Percentiles rank a stretch among this genome's conserved stretches.
Evolutionary conservation across 2,797 vertebrate genomes (phyloP).

Genomic region (Halcyon smyrnensis): DNA sequence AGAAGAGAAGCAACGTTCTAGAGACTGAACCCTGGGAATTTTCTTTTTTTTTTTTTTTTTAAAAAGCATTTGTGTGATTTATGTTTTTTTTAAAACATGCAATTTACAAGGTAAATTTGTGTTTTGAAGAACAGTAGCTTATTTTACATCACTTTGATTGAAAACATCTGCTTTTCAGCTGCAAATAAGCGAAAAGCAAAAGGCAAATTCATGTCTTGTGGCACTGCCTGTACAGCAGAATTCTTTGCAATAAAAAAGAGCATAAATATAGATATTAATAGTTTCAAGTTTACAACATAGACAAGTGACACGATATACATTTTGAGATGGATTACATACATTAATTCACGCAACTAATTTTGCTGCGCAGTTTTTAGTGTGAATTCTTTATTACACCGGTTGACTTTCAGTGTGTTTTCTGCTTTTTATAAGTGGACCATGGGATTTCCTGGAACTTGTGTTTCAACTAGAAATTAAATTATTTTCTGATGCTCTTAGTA

Average conservation of each 20-base stretch:
- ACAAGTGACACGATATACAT: neutral
- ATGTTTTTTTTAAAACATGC: neutral
- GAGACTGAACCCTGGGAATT: neutral
- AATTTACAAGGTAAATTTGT: conserved; percentile 1
- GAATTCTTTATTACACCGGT: neutral
- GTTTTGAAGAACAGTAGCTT: neutral
- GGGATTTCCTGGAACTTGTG: conserved; percentile 13
- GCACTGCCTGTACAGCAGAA: neutral
- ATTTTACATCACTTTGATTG: conserved; percentile 6
- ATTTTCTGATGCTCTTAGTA: conserved; percentile 6
- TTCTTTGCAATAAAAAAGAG: conserved; percentile 18
- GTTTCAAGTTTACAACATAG: conserved; percentile 1
- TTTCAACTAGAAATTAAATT: conserved; percentile 29
- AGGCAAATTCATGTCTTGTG: neutral
- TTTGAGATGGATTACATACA: neutral
- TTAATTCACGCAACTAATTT: conserved; percentile 9
- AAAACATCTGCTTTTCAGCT: conserved; percentile 16
- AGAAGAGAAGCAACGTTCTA: neutral
- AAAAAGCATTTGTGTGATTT: neutral
- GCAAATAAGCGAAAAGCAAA: conserved; percentile 28
- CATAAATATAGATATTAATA: conserved; percentile 28
- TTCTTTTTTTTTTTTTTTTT: neutral
- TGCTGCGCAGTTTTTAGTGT: neutral
- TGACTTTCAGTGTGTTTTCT: neutral
- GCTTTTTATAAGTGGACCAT: neutral